Evolutionary conservation across 2,888 invertebrate species (phyloP).

Genomic region (Keiferia lycopersicella): DNA sequence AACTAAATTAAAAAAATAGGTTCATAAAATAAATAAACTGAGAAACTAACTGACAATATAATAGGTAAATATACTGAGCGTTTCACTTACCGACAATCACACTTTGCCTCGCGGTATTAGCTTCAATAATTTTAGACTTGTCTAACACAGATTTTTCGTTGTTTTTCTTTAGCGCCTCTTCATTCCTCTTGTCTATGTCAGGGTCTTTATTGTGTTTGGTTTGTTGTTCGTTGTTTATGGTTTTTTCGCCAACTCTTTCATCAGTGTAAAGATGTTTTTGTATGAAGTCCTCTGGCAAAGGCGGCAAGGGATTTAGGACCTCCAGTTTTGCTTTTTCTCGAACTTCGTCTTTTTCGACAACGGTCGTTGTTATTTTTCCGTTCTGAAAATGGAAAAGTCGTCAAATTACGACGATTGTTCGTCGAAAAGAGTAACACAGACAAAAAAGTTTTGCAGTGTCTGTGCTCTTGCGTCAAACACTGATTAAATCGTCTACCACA

Average conservation of each 20-base stretch:
- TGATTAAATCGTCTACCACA: too few species aligned
- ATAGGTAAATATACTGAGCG: too few species aligned
- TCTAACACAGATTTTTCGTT: conserved; percentile 42
- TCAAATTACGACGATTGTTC: too few species aligned
- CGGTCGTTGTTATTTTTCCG: neutral
- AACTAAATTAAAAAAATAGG: too few species aligned
- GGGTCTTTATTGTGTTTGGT: conserved; percentile 25
- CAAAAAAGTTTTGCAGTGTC: too few species aligned
- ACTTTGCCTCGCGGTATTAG: conserved; percentile 71
- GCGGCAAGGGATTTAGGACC: conserved; percentile 64
- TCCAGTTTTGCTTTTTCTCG: conserved; percentile 59
- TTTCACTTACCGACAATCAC: conserved; percentile 66
- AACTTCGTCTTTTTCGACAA: conserved; percentile 19
- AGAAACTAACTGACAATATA: neutral
- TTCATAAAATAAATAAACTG: neutral
- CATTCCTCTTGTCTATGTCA: conserved; percentile 35
- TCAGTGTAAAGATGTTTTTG: conserved; percentile 53
- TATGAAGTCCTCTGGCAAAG: conserved; percentile 61
- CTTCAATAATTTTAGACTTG: conserved; percentile 69
- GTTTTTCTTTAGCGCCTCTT: conserved; percentile 1
- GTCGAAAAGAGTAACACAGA: too few species aligned
- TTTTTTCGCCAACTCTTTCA: conserved; percentile 35
- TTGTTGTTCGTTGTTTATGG: conserved; percentile 22
- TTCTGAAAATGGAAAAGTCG: neutral
- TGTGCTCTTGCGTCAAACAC: too few species aligned